Evolutionary conservation across 64 coral and sea anemone genomes (phyloP), one percentile per base, ranked within the genome.

Genomic region (Dendronephthya gigantea): DNA sequence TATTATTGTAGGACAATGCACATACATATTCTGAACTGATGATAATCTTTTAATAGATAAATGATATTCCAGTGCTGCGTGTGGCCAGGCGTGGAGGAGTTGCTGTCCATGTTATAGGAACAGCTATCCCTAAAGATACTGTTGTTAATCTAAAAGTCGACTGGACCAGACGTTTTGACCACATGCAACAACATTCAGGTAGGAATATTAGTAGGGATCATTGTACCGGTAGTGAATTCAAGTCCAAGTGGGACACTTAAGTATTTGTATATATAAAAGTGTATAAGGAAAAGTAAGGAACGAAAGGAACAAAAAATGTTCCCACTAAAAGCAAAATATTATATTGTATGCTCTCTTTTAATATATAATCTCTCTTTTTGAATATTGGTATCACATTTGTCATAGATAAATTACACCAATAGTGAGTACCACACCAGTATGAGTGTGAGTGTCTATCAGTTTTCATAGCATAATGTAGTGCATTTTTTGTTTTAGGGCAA

Each of bases 141-240:
- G 91, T 91, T 40, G 95, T 88, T 16, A 51, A 92, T 33, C 70
- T 98, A 14, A 84, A 87, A 13, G 38, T 98, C 29, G 90, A 98
- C 35, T 98, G 95, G 95, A 58, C 40, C 47, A 91, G 95, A 58
- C 85, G 95, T 22, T 98, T 98, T 90, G 95, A 98, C 82, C 95
- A 98, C 82, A 98, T 98, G 95, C 95, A 98, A 32, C 95, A 98
- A 90, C 95, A 98, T 89, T 98, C 95, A 85, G 95, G 95, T 93
- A 51, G 22, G 37, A 33, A n/a, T n/a, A n/a, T n/a, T n/a, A n/a
- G n/a, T n/a, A n/a, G n/a, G n/a, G n/a, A n/a, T n/a, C n/a, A n/a
- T n/a, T n/a, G n/a, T n/a, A n/a, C n/a, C n/a, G n/a, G 9, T 35
- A 50, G 19, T 17, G 28, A 38, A 79, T 7, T 39, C 51, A 14